Conservation (phyloP, 2,113 vertebrate genomes). For the Pituophis catenifer region DNA sequence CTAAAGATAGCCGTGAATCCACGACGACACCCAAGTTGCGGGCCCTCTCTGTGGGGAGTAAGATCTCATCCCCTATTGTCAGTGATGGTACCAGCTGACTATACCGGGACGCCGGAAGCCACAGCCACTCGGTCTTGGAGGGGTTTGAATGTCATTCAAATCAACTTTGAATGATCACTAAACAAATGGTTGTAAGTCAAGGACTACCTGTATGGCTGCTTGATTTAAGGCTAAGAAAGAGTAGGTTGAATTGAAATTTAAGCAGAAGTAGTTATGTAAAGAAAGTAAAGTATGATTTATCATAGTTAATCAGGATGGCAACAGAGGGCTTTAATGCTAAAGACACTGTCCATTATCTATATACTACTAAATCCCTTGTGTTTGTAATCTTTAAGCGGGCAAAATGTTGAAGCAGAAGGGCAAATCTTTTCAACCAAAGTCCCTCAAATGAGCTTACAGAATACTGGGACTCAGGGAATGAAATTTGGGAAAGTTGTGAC, state of each 20-base stretch:
- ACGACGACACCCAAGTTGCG: too few species aligned
- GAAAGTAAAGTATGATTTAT: conserved; percentile 85
- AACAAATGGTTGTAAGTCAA: background rate
- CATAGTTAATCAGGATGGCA: conserved; percentile 82
- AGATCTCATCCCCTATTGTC: too few species aligned
- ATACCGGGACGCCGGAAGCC: too few species aligned
- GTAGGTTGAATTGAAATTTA: conserved; percentile 87
- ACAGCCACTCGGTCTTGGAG: too few species aligned
- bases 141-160: too few species aligned
- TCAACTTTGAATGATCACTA: background rate
- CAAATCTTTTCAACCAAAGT: too few species aligned
- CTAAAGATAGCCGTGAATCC: too few species aligned
- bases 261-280: conserved; percentile 78
- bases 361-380: too few species aligned
- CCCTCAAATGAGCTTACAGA: conserved; percentile 56
- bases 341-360: conserved; percentile 74
- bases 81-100: too few species aligned
- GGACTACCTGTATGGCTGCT: conserved; percentile 55
- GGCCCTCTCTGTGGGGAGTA: too few species aligned
- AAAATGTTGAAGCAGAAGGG: too few species aligned
- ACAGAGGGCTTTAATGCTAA: conserved; percentile 77
- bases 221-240: conserved; percentile 74
- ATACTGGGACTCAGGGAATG: conserved; percentile 61
- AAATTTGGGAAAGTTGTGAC: background rate
- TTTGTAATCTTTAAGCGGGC: too few species aligned